phyloP scores from a whole-genome alignment of 2,888 invertebrate species.

The Cartodere bifasciata region DNA sequence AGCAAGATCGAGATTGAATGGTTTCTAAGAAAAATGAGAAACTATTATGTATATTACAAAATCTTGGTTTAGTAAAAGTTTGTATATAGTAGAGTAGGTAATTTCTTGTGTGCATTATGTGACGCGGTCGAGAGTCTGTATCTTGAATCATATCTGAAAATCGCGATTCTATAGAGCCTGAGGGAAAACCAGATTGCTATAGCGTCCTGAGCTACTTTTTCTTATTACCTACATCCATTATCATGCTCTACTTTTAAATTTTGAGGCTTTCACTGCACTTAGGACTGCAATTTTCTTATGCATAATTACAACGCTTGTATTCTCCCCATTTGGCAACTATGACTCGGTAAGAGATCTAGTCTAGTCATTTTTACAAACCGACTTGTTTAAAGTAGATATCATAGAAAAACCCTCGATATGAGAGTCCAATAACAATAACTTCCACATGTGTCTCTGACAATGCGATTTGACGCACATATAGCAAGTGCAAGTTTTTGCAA shows the following conservation, averaged over 20 bases:
- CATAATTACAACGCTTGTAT: no score
- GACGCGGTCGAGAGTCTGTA: conserved; percentile 20
- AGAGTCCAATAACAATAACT: no score
- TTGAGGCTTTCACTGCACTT: no score
- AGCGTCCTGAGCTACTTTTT: conserved; percentile 11
- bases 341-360: no score
- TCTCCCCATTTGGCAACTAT: no score
- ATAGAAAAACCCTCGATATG: no score
- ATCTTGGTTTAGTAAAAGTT: conserved; percentile 22
- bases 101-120: conserved; percentile 30
- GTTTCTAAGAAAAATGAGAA: conserved; percentile 25
- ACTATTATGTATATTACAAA: conserved; percentile 30
- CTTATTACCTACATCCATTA: conserved; percentile 19
- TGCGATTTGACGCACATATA: no score
- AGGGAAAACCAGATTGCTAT: conserved; percentile 18
- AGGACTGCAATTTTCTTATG: no score
- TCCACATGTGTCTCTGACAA: no score
- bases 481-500: no score
- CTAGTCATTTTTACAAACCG: no score
- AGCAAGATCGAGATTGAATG: conserved; percentile 20
- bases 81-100: conserved; percentile 29
- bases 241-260: conserved; percentile 19
- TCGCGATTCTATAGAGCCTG: conserved; percentile 23
- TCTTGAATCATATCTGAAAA: conserved; percentile 29
- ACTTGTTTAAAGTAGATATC: no score